phyloP scores from a whole-genome alignment of 2,888 invertebrate genomes.

The Hartigia nigra region DNA sequence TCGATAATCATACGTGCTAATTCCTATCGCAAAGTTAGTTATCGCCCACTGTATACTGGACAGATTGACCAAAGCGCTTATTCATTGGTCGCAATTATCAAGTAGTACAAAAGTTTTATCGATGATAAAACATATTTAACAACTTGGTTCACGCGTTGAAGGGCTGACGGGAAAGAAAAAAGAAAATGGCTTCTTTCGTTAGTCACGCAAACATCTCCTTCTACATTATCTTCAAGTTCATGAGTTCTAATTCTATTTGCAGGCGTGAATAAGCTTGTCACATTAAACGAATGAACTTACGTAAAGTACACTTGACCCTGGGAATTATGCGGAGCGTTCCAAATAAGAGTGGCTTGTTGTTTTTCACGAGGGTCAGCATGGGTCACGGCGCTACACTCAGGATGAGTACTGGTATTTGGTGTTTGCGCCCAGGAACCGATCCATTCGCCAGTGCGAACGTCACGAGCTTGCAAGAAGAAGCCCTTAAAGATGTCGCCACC shows the following conservation, averaged over 20 bases:
- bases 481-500: slow-evolving; percentile 77
- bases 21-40: background rate
- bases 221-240: background rate
- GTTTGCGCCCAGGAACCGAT: slow-evolving; percentile 80
- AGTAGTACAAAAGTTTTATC: background rate
- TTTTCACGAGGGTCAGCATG: slow-evolving; percentile 83
- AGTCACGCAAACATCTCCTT: background rate
- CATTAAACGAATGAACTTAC: slow-evolving; percentile 69
- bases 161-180: background rate
- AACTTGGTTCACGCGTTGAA: background rate
- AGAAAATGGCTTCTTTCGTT: background rate
- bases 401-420: slow-evolving; percentile 80
- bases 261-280: background rate
- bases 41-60: background rate
- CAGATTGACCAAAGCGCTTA: background rate
- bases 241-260: background rate
- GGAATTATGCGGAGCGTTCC: slow-evolving; percentile 78
- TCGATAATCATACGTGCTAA: background rate
- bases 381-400: slow-evolving; percentile 83
- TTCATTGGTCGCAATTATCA: background rate
- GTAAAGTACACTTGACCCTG: slow-evolving; percentile 83
- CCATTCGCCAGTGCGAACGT: slow-evolving; percentile 78
- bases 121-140: background rate
- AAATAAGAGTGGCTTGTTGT: slow-evolving; percentile 77
- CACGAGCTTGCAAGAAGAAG: slow-evolving; percentile 86